A percentile compares a stretch with the other conserved stretches of the same genome.
These are phyloP conservation scores for Todiramphus saurophagus DNA, from an alignment of 2,113 vertebrate species.

Conservation along the genomic window DNA sequence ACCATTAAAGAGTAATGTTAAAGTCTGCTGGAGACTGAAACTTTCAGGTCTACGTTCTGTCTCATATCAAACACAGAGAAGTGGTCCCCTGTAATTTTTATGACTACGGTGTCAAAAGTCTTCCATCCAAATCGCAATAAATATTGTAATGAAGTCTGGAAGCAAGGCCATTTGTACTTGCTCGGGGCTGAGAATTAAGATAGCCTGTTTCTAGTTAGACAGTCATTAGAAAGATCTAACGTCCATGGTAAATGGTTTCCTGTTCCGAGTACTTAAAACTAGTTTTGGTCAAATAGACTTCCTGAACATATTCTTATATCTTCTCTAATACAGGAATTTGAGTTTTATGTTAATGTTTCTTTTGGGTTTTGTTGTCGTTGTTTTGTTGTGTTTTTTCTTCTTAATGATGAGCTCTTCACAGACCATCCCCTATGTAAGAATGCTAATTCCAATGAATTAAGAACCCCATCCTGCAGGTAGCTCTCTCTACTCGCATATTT, in stretches of 20 bases:
- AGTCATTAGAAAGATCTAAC: conserved; percentile 99
- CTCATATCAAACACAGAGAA: conserved; percentile 77
- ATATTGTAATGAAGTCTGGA: conserved; percentile 93
- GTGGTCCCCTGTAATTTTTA: conserved; percentile 90
- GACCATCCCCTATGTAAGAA: neutral
- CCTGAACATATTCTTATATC: conserved; percentile 90
- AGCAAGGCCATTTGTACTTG: conserved; percentile 88
- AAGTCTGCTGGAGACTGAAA: conserved; percentile 63
- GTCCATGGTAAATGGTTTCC: conserved; percentile 94
- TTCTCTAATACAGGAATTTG: conserved; percentile 44
- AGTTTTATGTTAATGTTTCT: neutral
- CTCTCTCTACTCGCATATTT: neutral
- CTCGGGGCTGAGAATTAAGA: conserved; percentile 90
- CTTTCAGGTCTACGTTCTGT: conserved; percentile 75
- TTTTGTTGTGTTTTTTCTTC: neutral
- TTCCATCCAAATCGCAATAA: conserved; percentile 91
- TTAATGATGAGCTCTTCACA: neutral
- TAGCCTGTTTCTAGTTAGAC: conserved; percentile 97
- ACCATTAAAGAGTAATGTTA: conserved; percentile 64
- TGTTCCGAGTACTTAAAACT: conserved; percentile 95
- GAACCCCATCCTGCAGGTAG: neutral
- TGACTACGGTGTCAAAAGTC: conserved; percentile 91
- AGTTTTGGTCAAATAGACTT: conserved; percentile 94
- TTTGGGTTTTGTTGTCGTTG: neutral
- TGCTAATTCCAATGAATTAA: neutral